Evolutionary conservation across 2,888 invertebrate species (phyloP).

Genomic region (Empis livida): DNA sequence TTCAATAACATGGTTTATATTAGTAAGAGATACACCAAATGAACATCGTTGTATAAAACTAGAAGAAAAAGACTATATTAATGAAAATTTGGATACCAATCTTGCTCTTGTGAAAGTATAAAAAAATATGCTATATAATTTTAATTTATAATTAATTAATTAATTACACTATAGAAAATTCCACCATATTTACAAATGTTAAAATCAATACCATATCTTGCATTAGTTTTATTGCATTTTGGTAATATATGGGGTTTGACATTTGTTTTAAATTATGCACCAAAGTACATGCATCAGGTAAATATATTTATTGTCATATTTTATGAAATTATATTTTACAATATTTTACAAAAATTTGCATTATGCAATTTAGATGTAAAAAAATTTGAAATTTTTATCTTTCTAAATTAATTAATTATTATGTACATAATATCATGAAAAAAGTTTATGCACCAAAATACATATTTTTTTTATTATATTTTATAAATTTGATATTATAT

Average conservation of each 20-base stretch:
- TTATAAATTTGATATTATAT: background rate
- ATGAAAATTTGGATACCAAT: conserved; percentile 38
- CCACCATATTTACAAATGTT: conserved; percentile 50
- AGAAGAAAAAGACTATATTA: conserved; percentile 49
- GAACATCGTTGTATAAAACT: conserved; percentile 48
- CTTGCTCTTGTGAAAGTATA: no score
- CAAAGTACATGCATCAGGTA: conserved; percentile 56
- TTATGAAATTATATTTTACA: background rate
- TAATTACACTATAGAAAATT: conserved; percentile 39
- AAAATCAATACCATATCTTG: conserved; percentile 54
- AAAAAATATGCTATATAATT: no score
- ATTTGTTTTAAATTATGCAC: conserved; percentile 63
- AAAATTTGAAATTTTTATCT: no score
- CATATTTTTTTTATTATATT: conserved; percentile 34
- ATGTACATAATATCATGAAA: no score
- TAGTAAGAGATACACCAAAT: conserved; percentile 50
- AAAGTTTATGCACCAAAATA: conserved; percentile 63
- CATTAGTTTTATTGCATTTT: conserved; percentile 52
- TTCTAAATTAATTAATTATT: no score
- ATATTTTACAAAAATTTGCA: no score
- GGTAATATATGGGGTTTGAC: conserved; percentile 66
- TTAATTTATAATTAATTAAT: conserved; percentile 16
- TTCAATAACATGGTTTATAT: conserved; percentile 45
- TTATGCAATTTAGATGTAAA: no score
- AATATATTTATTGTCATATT: background rate